These are phyloP conservation scores for Lacanobia oleracea DNA, from an alignment of 2,888 invertebrate species.

Conservation along the genomic window DNA sequence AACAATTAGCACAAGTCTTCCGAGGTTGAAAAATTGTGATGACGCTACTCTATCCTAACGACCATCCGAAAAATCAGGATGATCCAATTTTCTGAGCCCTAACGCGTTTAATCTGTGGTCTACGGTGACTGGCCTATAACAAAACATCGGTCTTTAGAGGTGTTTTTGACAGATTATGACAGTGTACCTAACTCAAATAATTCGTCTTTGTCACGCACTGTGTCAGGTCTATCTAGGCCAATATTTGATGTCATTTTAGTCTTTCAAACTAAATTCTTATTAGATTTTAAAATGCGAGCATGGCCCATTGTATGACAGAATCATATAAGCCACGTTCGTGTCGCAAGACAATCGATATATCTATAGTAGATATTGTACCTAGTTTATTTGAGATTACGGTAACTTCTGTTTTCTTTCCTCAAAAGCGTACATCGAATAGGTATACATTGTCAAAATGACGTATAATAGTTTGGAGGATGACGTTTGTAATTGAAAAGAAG, in stretches of 20 bases:
- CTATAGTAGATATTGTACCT: background rate
- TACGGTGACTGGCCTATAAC: too few relatives aligned
- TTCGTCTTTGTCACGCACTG: background rate
- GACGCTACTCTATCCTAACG: too few relatives aligned
- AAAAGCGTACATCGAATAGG: background rate
- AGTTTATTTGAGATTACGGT: background rate
- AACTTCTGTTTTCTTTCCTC: background rate
- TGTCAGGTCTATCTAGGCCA: background rate
- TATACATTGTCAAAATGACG: background rate
- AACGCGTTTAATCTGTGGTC: too few relatives aligned
- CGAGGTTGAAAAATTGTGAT: too few relatives aligned
- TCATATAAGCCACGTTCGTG: background rate
- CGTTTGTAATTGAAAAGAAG: background rate
- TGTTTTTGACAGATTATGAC: too few relatives aligned
- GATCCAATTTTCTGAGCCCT: too few relatives aligned
- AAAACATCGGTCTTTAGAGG: too few relatives aligned
- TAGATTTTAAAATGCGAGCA: slow-evolving; percentile 11
- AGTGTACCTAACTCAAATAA: too few relatives aligned
- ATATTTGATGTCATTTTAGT: background rate
- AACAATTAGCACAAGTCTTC: too few relatives aligned
- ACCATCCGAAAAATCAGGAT: too few relatives aligned
- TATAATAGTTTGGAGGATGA: background rate
- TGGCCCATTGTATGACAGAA: slow-evolving; percentile 8
- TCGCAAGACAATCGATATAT: slow-evolving; percentile 51
- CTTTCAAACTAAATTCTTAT: background rate